These are phyloP conservation scores for Psittacula derbiana DNA, from an alignment of 2,797 vertebrate genomes.

Conservation along the genomic window DNA sequence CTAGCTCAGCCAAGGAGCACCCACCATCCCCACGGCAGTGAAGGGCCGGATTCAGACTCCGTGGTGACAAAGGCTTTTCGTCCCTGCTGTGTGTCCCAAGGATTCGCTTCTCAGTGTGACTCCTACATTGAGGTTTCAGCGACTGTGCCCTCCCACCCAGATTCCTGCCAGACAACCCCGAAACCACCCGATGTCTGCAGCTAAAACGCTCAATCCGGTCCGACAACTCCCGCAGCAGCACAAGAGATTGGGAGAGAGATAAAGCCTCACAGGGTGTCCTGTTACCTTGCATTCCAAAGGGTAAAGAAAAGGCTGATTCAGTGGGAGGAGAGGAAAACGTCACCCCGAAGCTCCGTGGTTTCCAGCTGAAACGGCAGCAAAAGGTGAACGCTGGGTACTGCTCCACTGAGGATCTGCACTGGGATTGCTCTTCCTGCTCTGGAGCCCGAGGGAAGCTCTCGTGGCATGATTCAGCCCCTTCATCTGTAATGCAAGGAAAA, in stretches of 20 bases:
- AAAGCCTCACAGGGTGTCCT: conserved; percentile 55
- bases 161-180: conserved; percentile 37
- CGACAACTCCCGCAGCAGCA: not conserved
- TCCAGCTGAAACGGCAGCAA: not conserved
- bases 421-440: not conserved
- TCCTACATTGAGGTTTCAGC: conserved; percentile 17
- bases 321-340: conserved; percentile 52
- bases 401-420: not conserved
- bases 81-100: not conserved
- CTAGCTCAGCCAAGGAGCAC: not conserved
- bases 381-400: not conserved
- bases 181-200: conserved; percentile 13
- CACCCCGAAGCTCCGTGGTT: not conserved
- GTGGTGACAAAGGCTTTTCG: not conserved
- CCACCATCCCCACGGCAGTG: not conserved
- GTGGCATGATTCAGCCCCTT: not conserved
- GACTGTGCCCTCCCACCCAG: conserved; percentile 28
- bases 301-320: conserved; percentile 64
- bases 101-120: not conserved
- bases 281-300: conserved; percentile 65
- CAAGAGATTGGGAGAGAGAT: conserved; percentile 37
- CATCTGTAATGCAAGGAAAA: not conserved
- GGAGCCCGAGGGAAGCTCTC: not conserved
- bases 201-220: not conserved
- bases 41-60: not conserved